These are phyloP conservation scores for Herpetotheres cachinnans DNA, from an alignment of 2,113 vertebrate genomes.

Conservation along the genomic window DNA sequence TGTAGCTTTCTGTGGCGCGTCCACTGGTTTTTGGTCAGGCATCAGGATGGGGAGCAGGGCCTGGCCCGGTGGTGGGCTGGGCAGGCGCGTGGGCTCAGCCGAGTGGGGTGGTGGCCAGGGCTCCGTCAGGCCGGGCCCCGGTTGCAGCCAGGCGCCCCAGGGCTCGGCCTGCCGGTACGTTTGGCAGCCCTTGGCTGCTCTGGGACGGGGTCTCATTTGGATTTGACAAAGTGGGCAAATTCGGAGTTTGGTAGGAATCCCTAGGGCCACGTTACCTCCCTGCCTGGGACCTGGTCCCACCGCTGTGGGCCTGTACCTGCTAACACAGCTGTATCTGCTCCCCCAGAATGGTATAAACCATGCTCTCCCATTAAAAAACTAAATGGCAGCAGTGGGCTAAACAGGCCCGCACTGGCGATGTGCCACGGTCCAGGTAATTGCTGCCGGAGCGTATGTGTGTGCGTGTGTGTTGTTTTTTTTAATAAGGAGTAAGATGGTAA, in stretches of 20 bases:
- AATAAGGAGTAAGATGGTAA: slow-evolving; percentile 41
- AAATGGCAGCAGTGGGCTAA: background rate
- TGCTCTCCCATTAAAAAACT: background rate
- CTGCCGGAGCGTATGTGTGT: background rate
- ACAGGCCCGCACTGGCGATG: background rate
- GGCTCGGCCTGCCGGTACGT: background rate
- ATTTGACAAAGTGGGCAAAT: background rate
- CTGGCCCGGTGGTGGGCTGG: background rate
- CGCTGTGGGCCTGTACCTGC: background rate
- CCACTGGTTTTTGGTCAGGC: background rate
- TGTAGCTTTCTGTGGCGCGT: background rate
- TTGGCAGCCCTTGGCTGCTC: background rate
- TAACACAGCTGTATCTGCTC: background rate
- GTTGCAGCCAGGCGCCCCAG: accelerated
- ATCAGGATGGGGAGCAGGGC: background rate
- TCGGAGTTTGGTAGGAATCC: background rate
- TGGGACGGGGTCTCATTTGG: background rate
- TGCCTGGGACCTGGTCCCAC: background rate
- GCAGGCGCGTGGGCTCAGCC: background rate
- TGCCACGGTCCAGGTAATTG: background rate
- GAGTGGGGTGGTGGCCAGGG: background rate
- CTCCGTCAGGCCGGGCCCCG: background rate
- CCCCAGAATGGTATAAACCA: background rate
- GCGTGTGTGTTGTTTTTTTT: background rate
- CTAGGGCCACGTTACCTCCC: background rate